Conservation (phyloP, 2,888 invertebrate genomes). For the Diplazon laetatorius region DNA sequence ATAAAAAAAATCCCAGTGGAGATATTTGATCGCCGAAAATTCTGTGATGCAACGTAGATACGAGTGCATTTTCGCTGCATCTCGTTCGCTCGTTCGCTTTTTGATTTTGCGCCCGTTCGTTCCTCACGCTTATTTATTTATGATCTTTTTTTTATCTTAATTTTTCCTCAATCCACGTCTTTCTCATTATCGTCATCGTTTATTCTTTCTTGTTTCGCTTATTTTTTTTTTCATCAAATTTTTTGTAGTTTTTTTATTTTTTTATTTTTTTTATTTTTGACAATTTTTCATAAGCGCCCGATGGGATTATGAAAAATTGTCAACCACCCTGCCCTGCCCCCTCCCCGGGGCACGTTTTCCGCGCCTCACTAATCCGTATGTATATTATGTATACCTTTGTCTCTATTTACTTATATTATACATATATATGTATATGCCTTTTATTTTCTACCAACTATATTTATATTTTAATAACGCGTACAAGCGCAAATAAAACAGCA, state of each 20-base stretch:
- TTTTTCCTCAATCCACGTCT: not conserved
- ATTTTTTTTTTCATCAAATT: slow-evolving; percentile 26
- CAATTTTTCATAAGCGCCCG: slow-evolving; percentile 15
- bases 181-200: slow-evolving; percentile 11
- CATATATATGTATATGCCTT: slow-evolving; percentile 53
- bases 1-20: not conserved
- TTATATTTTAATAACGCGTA: slow-evolving; percentile 44
- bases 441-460: slow-evolving; percentile 45
- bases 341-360: not conserved
- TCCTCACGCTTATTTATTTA: slow-evolving; percentile 25
- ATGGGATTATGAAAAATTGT: no score
- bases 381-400: slow-evolving; percentile 49
- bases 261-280: slow-evolving; percentile 13
- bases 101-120: slow-evolving; percentile 40
- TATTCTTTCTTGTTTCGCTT: no score
- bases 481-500: slow-evolving; percentile 53
- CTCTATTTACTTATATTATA: slow-evolving; percentile 52
- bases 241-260: not conserved
- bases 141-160: no score
- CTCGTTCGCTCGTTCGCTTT: slow-evolving; percentile 24
- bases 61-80: not conserved
- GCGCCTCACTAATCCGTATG: slow-evolving; percentile 41
- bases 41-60: not conserved
- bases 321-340: no score
- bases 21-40: not conserved